These are phyloP conservation scores for Tamias sibiricus DNA, from an alignment of 2,113 vertebrate genomes.

Conservation along the genomic window DNA sequence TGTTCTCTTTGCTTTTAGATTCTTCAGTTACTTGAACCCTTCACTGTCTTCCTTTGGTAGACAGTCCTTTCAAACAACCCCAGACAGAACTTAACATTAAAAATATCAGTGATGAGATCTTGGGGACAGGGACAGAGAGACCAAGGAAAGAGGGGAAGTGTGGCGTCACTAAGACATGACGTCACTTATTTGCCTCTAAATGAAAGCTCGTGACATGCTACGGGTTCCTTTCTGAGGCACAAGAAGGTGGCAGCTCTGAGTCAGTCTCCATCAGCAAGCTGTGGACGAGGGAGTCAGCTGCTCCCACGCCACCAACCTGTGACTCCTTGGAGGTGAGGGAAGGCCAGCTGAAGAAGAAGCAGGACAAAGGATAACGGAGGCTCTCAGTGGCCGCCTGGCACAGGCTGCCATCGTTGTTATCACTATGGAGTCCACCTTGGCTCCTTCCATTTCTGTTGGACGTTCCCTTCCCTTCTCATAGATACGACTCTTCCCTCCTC, in stretches of 20 bases:
- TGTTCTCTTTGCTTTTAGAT: not conserved
- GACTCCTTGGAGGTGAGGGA: not conserved
- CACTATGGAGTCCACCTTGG: not conserved
- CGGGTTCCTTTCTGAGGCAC: not conserved
- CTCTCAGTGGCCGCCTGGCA: too few relatives aligned
- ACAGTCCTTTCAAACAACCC: not conserved
- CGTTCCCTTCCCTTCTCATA: too few relatives aligned
- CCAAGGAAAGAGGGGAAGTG: not conserved
- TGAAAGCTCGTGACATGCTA: not conserved
- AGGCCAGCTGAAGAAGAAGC: not conserved
- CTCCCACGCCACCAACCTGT: not conserved
- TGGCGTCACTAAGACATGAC: not conserved
- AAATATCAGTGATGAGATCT: not conserved
- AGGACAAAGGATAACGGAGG: not conserved
- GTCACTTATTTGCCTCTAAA: slow-evolving; percentile 4
- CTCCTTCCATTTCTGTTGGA: not conserved
- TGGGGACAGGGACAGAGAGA: not conserved
- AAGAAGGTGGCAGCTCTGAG: not conserved
- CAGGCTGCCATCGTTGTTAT: not conserved
- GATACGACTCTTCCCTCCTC: not conserved
- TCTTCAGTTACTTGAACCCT: not conserved
- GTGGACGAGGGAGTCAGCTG: slow-evolving; percentile 23
- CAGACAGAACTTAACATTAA: not conserved
- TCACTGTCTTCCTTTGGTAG: not conserved
- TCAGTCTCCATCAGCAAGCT: not conserved